These are phyloP conservation scores for Clostera curtula DNA, from an alignment of 2,888 invertebrate species.

Conservation along the genomic window DNA sequence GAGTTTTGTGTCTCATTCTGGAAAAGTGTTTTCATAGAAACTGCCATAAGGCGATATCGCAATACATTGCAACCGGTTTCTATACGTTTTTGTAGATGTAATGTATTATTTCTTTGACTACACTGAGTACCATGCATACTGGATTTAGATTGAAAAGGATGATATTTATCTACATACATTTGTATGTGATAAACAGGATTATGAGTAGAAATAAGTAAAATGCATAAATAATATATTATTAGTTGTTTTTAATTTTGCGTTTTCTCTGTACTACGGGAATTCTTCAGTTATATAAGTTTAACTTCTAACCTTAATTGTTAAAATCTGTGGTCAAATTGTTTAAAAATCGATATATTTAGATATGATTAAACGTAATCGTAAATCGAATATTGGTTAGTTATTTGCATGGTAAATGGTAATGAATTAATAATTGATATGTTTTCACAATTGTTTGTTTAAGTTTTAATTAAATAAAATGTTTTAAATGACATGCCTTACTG, in stretches of 20 bases:
- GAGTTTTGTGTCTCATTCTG: slow-evolving; percentile 29
- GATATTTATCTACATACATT: not conserved
- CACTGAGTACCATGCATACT: slow-evolving; percentile 17
- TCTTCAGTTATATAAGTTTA: slow-evolving; percentile 28
- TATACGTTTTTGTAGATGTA: too few species aligned
- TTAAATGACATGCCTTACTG: slow-evolving; percentile 9
- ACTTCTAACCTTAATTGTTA: slow-evolving; percentile 21
- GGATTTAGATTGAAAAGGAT: slow-evolving; percentile 8
- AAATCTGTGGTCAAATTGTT: slow-evolving; percentile 11
- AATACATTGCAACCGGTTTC: too few species aligned
- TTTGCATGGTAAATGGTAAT: slow-evolving; percentile 21
- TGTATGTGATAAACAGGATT: slow-evolving; percentile 3
- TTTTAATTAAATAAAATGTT: slow-evolving; percentile 27
- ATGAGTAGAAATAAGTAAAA: not conserved
- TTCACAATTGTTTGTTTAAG: slow-evolving; percentile 15
- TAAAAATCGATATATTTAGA: slow-evolving; percentile 13
- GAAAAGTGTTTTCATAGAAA: slow-evolving; percentile 32
- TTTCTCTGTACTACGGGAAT: slow-evolving; percentile 16
- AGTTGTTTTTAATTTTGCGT: too few species aligned
- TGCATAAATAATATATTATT: not conserved
- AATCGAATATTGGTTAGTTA: slow-evolving; percentile 14
- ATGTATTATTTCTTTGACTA: too few species aligned
- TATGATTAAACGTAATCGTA: slow-evolving; percentile 13
- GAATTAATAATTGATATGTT: slow-evolving; percentile 15
- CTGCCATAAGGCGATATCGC: too few species aligned